Conservation (phyloP, 1,140 invertebrate genomes). For the Euschistus heros region DNA sequence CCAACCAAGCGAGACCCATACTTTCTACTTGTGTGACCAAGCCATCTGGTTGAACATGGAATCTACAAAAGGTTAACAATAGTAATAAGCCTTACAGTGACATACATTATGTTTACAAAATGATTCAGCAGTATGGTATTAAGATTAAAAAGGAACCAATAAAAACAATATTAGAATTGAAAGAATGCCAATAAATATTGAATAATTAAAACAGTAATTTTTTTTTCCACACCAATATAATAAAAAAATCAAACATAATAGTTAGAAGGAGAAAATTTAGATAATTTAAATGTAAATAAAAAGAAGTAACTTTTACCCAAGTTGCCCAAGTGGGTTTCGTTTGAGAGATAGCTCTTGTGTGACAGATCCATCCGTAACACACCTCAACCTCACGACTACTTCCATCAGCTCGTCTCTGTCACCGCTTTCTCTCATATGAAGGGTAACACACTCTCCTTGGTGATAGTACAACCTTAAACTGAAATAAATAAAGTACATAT, state of each 20-base stretch:
- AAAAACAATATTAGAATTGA: too few relatives aligned
- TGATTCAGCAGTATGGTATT: too few relatives aligned
- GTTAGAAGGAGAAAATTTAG: too few relatives aligned
- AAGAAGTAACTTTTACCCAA: constrained; percentile 59
- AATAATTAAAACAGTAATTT: too few relatives aligned
- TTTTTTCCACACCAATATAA: too few relatives aligned
- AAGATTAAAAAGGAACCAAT: too few relatives aligned
- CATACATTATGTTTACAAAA: too few relatives aligned
- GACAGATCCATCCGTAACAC: constrained; percentile 61
- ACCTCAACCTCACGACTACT: constrained; percentile 55
- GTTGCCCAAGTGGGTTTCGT: constrained; percentile 70
- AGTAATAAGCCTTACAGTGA: too few relatives aligned
- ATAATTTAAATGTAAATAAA: too few relatives aligned
- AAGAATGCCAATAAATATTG: too few relatives aligned
- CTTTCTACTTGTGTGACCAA: constrained; percentile 88
- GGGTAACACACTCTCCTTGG: constrained; percentile 74
- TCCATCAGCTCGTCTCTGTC: constrained; percentile 69
- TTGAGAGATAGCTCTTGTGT: constrained; percentile 62
- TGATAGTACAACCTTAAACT: constrained; percentile 61
- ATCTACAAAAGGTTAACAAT: constrained; percentile 35
- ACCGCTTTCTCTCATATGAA: constrained; percentile 52
- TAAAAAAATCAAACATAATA: too few relatives aligned
- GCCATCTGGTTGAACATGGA: constrained; percentile 92
- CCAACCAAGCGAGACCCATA: constrained; percentile 75
- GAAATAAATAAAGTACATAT: constrained; percentile 20